These are phyloP conservation scores for Andrena chrysosceles DNA, from an alignment of 2,888 invertebrate species.

Conservation along the genomic window DNA sequence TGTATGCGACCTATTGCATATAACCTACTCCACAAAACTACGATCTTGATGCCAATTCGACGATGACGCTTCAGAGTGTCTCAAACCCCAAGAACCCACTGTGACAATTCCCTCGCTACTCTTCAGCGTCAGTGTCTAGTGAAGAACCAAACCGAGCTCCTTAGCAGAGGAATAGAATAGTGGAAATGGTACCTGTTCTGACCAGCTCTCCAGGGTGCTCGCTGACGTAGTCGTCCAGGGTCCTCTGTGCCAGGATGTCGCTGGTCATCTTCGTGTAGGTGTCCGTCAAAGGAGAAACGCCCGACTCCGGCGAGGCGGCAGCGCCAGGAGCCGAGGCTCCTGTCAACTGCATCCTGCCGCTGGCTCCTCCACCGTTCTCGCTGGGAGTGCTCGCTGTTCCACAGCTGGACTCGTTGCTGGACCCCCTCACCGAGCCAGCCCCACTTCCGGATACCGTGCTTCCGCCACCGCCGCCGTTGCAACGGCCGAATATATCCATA, in stretches of 20 bases:
- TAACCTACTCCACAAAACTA: not conserved
- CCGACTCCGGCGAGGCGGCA: constrained; percentile 83
- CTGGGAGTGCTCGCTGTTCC: constrained; percentile 65
- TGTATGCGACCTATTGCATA: no score
- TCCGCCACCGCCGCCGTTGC: constrained; percentile 81
- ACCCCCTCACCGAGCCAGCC: constrained; percentile 71
- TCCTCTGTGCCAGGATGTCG: constrained; percentile 94
- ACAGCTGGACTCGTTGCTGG: constrained; percentile 72
- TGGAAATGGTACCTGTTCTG: constrained; percentile 88
- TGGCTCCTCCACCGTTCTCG: constrained; percentile 66
- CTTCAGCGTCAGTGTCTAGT: not conserved
- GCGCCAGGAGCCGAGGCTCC: constrained; percentile 83
- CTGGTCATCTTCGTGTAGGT: constrained; percentile 91
- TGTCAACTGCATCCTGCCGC: constrained; percentile 83
- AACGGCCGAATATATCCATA: constrained; percentile 85
- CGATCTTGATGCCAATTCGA: not conserved
- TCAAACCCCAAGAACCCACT: no score
- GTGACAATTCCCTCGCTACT: not conserved
- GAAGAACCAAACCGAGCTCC: not conserved
- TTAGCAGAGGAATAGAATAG: not conserved
- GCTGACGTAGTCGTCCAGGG: constrained; percentile 93
- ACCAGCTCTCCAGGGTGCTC: constrained; percentile 97
- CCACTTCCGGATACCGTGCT: constrained; percentile 78
- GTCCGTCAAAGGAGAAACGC: constrained; percentile 83
- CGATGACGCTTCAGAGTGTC: not conserved